These are phyloP conservation scores for Ectropis grisescens DNA, from an alignment of 1,140 invertebrate genomes.

Conservation along the genomic window DNA sequence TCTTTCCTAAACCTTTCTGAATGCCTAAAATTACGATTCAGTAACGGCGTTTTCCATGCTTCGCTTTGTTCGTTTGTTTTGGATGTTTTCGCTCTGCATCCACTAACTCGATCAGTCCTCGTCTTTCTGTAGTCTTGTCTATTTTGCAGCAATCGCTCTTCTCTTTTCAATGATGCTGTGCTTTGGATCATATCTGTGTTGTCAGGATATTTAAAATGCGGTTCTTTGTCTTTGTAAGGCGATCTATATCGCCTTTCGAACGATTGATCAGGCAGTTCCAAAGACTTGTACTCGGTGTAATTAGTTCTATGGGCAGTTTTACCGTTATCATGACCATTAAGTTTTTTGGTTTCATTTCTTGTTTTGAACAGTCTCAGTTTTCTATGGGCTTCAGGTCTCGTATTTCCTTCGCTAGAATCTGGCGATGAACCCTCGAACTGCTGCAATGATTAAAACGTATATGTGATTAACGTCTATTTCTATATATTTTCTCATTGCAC, in stretches of 20 bases:
- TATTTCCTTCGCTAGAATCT: constrained; percentile 68
- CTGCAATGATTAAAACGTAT: too few relatives aligned
- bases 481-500: too few relatives aligned
- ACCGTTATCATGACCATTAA: constrained; percentile 35
- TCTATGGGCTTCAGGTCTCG: constrained; percentile 67
- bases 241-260: constrained; percentile 59
- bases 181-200: constrained; percentile 58
- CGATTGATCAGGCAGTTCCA: constrained; percentile 43
- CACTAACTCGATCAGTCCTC: constrained; percentile 49
- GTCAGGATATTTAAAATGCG: constrained; percentile 53
- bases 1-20: constrained; percentile 65
- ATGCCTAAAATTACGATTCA: constrained; percentile 62
- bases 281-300: constrained; percentile 47
- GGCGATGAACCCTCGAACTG: constrained; percentile 66
- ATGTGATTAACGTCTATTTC: too few relatives aligned
- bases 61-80: constrained; percentile 48
- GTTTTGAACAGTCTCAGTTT: constrained; percentile 79
- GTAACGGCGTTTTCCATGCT: constrained; percentile 56
- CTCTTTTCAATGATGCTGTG: constrained; percentile 52
- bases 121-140: constrained; percentile 53
- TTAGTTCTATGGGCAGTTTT: constrained; percentile 36
- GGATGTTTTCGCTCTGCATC: constrained; percentile 56
- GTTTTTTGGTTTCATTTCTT: constrained; percentile 77
- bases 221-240: constrained; percentile 55
- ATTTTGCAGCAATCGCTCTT: constrained; percentile 56